A percentile compares a stretch with the other conserved stretches of the same genome.
These are phyloP conservation scores for Forpus xanthops DNA, from an alignment of 2,797 vertebrate genomes.

Conservation along the genomic window DNA sequence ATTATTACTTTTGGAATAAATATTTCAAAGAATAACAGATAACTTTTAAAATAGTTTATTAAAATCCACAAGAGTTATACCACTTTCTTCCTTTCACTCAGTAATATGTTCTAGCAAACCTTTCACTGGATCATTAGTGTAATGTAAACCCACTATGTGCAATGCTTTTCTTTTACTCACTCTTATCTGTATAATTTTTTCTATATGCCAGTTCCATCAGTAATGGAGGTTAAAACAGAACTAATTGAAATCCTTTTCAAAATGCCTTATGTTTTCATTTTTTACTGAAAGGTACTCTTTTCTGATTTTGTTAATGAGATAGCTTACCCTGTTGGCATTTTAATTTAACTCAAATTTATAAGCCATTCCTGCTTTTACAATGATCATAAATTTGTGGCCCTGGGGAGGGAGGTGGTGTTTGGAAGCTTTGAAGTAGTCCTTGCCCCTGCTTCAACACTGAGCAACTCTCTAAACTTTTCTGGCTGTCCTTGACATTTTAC, in stretches of 20 bases:
- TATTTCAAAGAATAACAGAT: neutral
- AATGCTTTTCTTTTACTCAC: neutral
- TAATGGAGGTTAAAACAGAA: neutral
- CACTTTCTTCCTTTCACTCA: neutral
- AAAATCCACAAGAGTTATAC: neutral
- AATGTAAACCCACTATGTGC: neutral
- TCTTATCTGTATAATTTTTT: neutral
- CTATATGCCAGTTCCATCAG: neutral
- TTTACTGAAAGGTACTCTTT: neutral
- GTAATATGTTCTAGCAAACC: neutral
- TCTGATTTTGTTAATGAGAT: neutral
- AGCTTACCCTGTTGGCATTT: neutral
- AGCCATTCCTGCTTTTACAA: neutral
- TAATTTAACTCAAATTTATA: neutral
- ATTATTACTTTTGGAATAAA: neutral
- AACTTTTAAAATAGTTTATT: neutral
- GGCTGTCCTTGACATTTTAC: neutral
- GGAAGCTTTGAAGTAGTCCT: neutral
- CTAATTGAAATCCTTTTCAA: neutral
- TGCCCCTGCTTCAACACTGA: neutral
- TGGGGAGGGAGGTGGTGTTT: neutral
- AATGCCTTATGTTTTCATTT: neutral
- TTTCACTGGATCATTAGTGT: neutral
- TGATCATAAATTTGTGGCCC: neutral
- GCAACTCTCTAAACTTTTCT: neutral